phyloP scores from a whole-genome alignment of 2,797 vertebrate genomes.

The Rhabdophis nuchalis region DNA sequence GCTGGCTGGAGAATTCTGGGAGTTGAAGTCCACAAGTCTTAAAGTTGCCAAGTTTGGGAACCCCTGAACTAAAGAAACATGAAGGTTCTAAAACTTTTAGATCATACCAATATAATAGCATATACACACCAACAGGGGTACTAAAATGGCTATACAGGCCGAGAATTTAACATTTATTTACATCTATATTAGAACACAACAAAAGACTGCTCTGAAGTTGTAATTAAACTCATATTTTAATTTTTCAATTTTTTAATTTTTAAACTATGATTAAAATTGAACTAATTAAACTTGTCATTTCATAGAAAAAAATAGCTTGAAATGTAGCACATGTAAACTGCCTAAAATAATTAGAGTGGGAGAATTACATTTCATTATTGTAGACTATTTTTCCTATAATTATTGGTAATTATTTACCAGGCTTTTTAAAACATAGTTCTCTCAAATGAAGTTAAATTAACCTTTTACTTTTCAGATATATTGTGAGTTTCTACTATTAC shows the following conservation, averaged over 20 bases:
- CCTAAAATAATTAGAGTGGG: background rate
- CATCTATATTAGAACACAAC: background rate
- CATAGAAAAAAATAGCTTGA: background rate
- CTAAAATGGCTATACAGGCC: background rate
- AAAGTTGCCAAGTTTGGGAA: too few relatives aligned
- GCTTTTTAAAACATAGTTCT: background rate
- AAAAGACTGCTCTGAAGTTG: background rate
- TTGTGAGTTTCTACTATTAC: background rate
- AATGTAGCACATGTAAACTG: background rate
- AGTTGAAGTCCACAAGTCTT: too few relatives aligned
- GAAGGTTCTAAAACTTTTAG: background rate
- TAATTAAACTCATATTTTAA: background rate
- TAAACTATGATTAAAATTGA: background rate
- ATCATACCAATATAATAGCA: background rate
- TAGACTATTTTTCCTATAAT: background rate
- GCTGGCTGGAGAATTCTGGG: too few relatives aligned
- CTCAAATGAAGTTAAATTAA: background rate
- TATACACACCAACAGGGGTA: background rate
- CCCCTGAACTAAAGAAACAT: background rate
- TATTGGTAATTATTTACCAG: background rate
- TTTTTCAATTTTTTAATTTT: background rate
- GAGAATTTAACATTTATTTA: background rate
- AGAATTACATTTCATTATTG: background rate
- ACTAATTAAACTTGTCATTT: constrained; percentile 3
- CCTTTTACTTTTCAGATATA: background rate